Base-by-base conservation (phyloP, 2,797 vertebrate genomes). In the Ctenosaura bakeri region DNA sequence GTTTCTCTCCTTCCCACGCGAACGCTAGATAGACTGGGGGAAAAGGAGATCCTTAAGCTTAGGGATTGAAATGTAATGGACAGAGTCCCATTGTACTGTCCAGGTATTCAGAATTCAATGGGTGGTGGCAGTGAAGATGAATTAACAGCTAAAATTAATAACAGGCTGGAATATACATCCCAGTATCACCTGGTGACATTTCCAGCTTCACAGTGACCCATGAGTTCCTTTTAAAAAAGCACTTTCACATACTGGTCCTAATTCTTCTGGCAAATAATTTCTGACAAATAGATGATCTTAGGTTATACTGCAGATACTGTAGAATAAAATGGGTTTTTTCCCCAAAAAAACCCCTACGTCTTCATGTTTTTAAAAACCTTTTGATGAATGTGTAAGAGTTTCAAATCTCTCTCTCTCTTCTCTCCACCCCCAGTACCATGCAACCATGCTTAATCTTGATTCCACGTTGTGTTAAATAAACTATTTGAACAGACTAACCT, bases 401-500 rank as follows among this genome's bases (percentile, higher is more conserved):
- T 64, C 22, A 20, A 64, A 64, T 64, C 4, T 64, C 26, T 29
- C 2, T 69, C 64, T 76, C 32, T 71, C 32, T 26, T 24, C 26
- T 4, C 35, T 24, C n/a, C 18, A 1, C 35, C 73, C 1, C 2
- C 24, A 16, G 66, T 32, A 29, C 10, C 10, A 22, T 10, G 5
- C 24, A 59, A 46, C 16, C 26, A 24, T 35, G 35, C 52, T 64
- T 81, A 71, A 87, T 73, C 82, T 66, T 83, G 78, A 82, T 74
- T 88, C 62, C 66, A 50, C 50, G 32, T 92, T 14, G 13, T 14
- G 8, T 6, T 66, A 77, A 77, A 46, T 20, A 71, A 74, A 29
- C 38, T 52, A 35, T 74, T 20, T 64, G 46, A 26, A 24, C 0
- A 46, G 59, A 96, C 96, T 89, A 88, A 99, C 99, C 98, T 99